Conservation (phyloP, 1,140 invertebrate species). For the Brachionus calyciflorus region DNA sequence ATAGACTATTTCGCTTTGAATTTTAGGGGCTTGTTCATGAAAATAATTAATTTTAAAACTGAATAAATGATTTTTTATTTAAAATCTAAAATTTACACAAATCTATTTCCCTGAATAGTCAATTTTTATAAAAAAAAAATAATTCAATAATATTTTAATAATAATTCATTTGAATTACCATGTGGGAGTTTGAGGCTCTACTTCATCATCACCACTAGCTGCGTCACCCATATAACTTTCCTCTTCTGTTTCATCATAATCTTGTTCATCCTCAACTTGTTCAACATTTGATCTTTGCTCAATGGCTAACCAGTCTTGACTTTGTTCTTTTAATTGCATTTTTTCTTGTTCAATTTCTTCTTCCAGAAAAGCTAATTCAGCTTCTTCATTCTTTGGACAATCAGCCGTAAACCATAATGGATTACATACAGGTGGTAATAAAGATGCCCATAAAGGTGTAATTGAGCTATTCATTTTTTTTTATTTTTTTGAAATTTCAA, state of each 20-base stretch:
- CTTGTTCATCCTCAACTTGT: conserved; percentile 39
- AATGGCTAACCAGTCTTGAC: conserved; percentile 31
- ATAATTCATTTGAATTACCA: conserved; percentile 33
- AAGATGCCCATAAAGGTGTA: conserved; percentile 11
- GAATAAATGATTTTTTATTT: no score
- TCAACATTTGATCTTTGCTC: conserved; percentile 24
- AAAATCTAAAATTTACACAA: no score
- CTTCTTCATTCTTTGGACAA: conserved; percentile 37
- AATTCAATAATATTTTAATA: background rate
- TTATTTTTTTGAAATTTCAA: background rate
- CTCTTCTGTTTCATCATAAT: conserved; percentile 44
- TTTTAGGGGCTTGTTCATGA: no score
- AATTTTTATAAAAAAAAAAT: no score
- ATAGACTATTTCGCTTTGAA: no score
- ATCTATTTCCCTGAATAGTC: no score
- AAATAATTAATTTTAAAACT: no score
- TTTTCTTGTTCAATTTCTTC: conserved; percentile 45
- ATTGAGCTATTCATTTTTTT: conserved; percentile 39
- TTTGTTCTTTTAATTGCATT: conserved; percentile 42
- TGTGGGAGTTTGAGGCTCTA: conserved; percentile 33
- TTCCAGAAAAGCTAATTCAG: conserved; percentile 33
- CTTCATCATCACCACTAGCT: conserved; percentile 19
- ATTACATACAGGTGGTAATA: conserved; percentile 34
- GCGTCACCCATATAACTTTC: conserved; percentile 38
- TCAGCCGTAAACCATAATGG: conserved; percentile 42